Evolutionary conservation across 2,888 invertebrate genomes (phyloP), one percentile per base, ranked within the genome.

Genomic region (Zaprionus bogoriensis): DNA sequence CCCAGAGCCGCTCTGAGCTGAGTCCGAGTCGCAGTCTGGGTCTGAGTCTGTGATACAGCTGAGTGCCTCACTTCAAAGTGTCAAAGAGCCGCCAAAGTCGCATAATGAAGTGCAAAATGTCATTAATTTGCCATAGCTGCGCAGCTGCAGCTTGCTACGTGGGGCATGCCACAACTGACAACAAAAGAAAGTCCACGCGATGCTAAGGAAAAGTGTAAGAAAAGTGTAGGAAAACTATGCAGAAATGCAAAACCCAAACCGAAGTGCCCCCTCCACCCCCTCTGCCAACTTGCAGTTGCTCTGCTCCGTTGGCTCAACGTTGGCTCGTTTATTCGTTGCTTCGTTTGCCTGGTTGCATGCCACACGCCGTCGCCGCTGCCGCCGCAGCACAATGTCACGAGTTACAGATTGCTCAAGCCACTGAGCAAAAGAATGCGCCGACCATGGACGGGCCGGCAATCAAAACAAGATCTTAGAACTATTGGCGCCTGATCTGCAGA

Each of bases 391-490:
- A 82, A 73, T 86, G 82, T 87, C 82, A 87, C 82, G 82, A 87
- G 87, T 72, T 87, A 74, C 71, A 85, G 79, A 82, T 83, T 87
- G 79, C 78, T 85, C 85, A 82, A 85, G 85, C 85, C 75, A 81
- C 77, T 81, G 81, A 73, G 65, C 80, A 62, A 70, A 68, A 70
- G 64, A 76, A 75, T 74, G 77, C 70, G 70, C 66, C 65, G 65
- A 65, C 68, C 41, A 59, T 55, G 62, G 63, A 48, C 59, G 52
- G 45, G 70, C 58, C 67, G 55, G 81, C 77, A 84, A 83, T 87
- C 82, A 85, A 82, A 87, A 87, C 86, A 83, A 88, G 89, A 89
- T 88, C 88, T 86, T 88, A 88, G 89, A 88, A 88, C 83, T 83
- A 88, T 88, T 89, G 88, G 88, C 88, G 89, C 89, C 88, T 76